phyloP scores from a whole-genome alignment of 2,888 invertebrate species.

The Altica lythri region DNA sequence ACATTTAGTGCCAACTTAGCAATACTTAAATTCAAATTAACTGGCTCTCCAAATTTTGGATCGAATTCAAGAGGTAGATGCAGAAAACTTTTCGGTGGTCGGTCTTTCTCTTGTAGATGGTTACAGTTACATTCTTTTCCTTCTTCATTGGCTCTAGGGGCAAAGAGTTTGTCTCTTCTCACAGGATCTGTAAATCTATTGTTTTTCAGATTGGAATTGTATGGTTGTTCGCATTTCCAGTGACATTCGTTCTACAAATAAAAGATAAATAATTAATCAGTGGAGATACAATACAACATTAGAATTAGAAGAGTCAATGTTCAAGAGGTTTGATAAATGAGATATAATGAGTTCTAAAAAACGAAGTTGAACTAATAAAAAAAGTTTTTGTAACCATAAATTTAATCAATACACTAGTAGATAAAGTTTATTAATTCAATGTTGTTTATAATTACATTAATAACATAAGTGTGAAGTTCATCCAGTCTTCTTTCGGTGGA shows the following conservation, averaged over 20 bases:
- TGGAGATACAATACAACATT: too few species aligned
- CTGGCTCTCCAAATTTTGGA: slow-evolving; percentile 73
- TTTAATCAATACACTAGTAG: too few species aligned
- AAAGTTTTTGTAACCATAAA: too few species aligned
- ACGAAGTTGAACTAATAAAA: too few species aligned
- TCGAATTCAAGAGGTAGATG: slow-evolving; percentile 66
- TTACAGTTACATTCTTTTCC: slow-evolving; percentile 39
- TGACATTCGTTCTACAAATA: slow-evolving; percentile 41
- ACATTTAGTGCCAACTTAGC: slow-evolving; percentile 94
- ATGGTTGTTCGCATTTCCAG: slow-evolving; percentile 42
- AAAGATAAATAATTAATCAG: too few species aligned
- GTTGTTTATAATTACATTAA: slow-evolving; percentile 35
- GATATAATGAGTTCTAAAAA: too few species aligned
- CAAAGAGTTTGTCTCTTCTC: slow-evolving; percentile 30
- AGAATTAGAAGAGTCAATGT: too few species aligned
- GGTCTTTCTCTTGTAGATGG: slow-evolving; percentile 30
- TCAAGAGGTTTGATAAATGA: background rate
- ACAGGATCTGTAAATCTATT: slow-evolving; percentile 34
- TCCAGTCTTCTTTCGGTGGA: slow-evolving; percentile 35
- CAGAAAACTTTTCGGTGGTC: slow-evolving; percentile 59
- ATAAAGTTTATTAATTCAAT: too few species aligned
- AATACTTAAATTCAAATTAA: slow-evolving; percentile 79
- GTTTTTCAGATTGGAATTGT: slow-evolving; percentile 26
- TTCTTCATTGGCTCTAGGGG: slow-evolving; percentile 31
- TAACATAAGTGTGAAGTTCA: slow-evolving; percentile 39